phyloP scores from a whole-genome alignment of 2,113 vertebrate genomes.

The Sylvilagus bachmani region DNA sequence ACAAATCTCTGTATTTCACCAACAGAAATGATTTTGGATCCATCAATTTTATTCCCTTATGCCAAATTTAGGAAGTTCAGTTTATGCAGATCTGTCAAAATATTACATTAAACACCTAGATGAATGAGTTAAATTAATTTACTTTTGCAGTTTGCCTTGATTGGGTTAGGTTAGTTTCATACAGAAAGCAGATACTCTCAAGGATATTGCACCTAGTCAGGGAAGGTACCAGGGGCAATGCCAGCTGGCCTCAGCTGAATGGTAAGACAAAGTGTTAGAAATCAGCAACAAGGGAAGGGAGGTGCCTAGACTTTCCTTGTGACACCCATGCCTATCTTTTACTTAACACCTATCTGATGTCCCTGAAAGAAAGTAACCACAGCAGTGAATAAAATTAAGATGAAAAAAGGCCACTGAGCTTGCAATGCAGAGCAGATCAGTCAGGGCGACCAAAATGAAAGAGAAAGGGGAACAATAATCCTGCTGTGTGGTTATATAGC shows the following conservation, averaged over 20 bases:
- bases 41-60: slow-evolving; percentile 79
- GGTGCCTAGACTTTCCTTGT: slow-evolving; percentile 63
- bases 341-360: slow-evolving; percentile 82
- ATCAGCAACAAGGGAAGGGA: slow-evolving; percentile 64
- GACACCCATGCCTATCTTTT: slow-evolving; percentile 70
- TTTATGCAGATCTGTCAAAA: slow-evolving; percentile 83
- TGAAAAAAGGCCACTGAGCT: slow-evolving; percentile 79
- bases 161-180: slow-evolving; percentile 75
- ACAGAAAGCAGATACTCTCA: slow-evolving; percentile 70
- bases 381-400: slow-evolving; percentile 84
- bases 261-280: slow-evolving; percentile 70
- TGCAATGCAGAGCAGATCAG: slow-evolving; percentile 80
- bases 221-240: background rate
- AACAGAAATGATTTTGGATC: slow-evolving; percentile 81
- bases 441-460: slow-evolving; percentile 78
- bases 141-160: slow-evolving; percentile 80
- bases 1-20: slow-evolving; percentile 74
- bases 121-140: slow-evolving; percentile 82
- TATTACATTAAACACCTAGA: slow-evolving; percentile 81
- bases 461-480: slow-evolving; percentile 80
- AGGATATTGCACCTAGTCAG: slow-evolving; percentile 56
- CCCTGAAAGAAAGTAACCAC: slow-evolving; percentile 75
- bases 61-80: slow-evolving; percentile 75
- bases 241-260: slow-evolving; percentile 29
- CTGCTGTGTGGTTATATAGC: slow-evolving; percentile 83